These are phyloP conservation scores for Petrosia ficiformis DNA, from an alignment of 37 sponge, comb jelly and placozoan species.

Conservation along the genomic window DNA sequence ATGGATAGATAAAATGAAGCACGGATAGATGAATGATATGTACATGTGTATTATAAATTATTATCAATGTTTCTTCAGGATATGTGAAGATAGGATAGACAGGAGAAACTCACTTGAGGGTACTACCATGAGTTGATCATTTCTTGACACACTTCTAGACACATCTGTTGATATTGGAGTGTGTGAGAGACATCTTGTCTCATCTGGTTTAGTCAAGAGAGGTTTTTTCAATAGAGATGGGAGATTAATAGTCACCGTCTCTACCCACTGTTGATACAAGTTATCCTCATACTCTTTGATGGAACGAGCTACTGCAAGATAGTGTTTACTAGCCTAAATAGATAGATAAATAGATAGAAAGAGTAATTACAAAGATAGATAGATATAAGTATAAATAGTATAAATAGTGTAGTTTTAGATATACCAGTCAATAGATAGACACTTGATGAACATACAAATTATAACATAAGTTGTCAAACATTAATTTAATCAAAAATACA, in stretches of 20 bases:
- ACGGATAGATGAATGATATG: too few relatives aligned
- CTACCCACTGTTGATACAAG: slow-evolving; percentile 78
- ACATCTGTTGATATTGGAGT: slow-evolving; percentile 3
- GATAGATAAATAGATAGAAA: too few relatives aligned
- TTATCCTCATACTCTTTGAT: slow-evolving; percentile 95
- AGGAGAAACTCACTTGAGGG: slow-evolving; percentile 43
- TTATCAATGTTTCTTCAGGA: too few relatives aligned
- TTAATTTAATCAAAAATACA: too few relatives aligned
- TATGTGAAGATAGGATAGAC: too few relatives aligned
- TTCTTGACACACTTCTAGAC: slow-evolving; percentile 20
- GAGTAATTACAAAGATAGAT: neutral
- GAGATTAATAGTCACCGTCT: slow-evolving; percentile 58
- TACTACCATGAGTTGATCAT: slow-evolving; percentile 12
- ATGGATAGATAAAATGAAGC: too few relatives aligned
- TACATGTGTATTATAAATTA: too few relatives aligned
- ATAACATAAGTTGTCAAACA: too few relatives aligned
- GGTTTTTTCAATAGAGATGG: slow-evolving; percentile 82
- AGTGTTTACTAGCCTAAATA: slow-evolving; percentile 79
- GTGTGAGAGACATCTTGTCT: slow-evolving; percentile 1
- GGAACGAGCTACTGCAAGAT: slow-evolving; percentile 87
- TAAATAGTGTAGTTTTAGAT: neutral
- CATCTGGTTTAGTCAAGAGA: slow-evolving; percentile 64
- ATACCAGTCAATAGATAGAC: too few relatives aligned
- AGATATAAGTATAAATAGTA: neutral
- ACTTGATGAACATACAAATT: too few relatives aligned